Percentiles rank a stretch among this genome's conserved stretches.
Evolutionary conservation across 2,888 invertebrate species (phyloP).

Genomic region (Argyra leucocephala): DNA sequence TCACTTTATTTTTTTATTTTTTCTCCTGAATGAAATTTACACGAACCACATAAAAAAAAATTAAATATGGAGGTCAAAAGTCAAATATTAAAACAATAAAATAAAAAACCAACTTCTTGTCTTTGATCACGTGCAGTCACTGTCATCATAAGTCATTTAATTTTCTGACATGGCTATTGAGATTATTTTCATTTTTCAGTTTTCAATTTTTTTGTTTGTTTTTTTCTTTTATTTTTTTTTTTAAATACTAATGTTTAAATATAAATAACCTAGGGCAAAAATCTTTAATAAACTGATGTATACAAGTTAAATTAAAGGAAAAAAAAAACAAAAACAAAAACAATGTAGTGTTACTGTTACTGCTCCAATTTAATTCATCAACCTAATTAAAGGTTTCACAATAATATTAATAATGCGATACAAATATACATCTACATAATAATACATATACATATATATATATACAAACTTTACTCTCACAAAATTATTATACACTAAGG

Average conservation of each 20-base stretch:
- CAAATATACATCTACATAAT: not conserved
- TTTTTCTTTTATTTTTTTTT: too few relatives aligned
- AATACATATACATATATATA: not conserved
- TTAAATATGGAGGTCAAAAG: not conserved
- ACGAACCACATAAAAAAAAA: not conserved
- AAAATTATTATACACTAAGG: too few relatives aligned
- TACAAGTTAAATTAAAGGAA: too few relatives aligned
- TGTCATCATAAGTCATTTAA: not conserved
- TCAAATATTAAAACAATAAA: not conserved
- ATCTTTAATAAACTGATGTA: too few relatives aligned
- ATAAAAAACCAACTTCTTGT: not conserved
- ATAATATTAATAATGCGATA: not conserved
- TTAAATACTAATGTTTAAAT: too few relatives aligned
- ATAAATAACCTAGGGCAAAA: too few relatives aligned
- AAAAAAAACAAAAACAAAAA: too few relatives aligned
- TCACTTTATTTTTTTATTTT: too few relatives aligned
- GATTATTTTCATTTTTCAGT: not conserved
- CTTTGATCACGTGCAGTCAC: conserved; percentile 1
- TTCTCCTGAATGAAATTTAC: not conserved
- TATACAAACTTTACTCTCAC: not conserved
- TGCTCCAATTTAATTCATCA: not conserved
- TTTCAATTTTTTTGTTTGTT: too few relatives aligned
- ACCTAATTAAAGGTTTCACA: not conserved
- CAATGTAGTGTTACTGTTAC: too few relatives aligned
- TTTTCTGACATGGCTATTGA: not conserved